phyloP scores from a whole-genome alignment of 2,113 vertebrate species.

The Eurypyga helias region DNA sequence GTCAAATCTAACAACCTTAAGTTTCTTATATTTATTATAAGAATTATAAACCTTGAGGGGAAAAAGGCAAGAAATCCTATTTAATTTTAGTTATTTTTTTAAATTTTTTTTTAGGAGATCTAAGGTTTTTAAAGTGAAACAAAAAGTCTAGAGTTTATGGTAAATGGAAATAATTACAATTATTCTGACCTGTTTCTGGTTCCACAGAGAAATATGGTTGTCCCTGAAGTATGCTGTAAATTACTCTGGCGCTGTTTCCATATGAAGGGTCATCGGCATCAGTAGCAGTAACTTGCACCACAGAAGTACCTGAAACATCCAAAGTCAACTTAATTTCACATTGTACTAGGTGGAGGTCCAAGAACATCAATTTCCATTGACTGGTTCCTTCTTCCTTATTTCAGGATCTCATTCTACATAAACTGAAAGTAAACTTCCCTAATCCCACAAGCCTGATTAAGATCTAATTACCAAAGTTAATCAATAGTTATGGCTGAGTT shows the following conservation, averaged over 20 bases:
- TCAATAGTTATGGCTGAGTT: background rate
- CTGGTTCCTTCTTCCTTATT: background rate
- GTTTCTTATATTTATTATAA: background rate
- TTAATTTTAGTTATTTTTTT: background rate
- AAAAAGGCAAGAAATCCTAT: background rate
- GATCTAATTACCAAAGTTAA: background rate
- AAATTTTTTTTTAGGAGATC: background rate
- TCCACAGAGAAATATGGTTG: slow-evolving; percentile 88
- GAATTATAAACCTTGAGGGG: background rate
- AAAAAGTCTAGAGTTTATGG: background rate
- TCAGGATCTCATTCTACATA: background rate
- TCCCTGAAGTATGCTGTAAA: slow-evolving; percentile 86
- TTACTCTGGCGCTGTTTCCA: slow-evolving; percentile 84
- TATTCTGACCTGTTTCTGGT: slow-evolving; percentile 82
- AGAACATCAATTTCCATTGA: slow-evolving; percentile 38
- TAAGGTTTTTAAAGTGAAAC: background rate
- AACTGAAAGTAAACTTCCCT: background rate
- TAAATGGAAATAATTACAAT: background rate
- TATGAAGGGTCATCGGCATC: slow-evolving; percentile 85
- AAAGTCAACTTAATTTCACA: slow-evolving; percentile 66
- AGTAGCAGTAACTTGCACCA: slow-evolving; percentile 85
- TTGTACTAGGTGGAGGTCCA: background rate
- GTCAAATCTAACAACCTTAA: background rate
- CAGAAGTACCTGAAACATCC: slow-evolving; percentile 82
- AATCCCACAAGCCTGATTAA: background rate